phyloP scores from a whole-genome alignment of 2,888 invertebrate species.

The Prenolepis imparis region DNA sequence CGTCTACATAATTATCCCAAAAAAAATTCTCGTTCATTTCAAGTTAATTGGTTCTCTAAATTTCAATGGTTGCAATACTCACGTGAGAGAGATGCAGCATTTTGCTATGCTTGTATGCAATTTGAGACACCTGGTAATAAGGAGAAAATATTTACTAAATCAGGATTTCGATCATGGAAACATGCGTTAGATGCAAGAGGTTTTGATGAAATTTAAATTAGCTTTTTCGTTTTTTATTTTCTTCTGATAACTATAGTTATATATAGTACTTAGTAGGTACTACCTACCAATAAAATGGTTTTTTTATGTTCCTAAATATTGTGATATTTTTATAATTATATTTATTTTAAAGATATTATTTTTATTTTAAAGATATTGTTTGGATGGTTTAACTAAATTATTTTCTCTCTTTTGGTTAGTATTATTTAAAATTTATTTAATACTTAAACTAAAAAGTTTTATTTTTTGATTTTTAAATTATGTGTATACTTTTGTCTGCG shows the following conservation, averaged over 20 bases:
- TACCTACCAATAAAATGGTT: background rate
- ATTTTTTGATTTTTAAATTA: slow-evolving; percentile 7
- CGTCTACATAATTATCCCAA: too few species aligned
- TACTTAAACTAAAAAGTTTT: slow-evolving; percentile 6
- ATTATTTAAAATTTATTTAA: slow-evolving; percentile 3
- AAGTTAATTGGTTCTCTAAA: too few species aligned
- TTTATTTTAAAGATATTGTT: background rate
- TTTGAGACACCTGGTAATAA: too few species aligned
- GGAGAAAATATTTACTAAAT: too few species aligned
- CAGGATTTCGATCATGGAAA: too few species aligned
- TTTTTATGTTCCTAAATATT: background rate
- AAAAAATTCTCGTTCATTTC: too few species aligned
- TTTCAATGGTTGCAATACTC: too few species aligned
- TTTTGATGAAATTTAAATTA: background rate
- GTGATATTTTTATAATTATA: background rate
- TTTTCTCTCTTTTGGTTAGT: too few species aligned
- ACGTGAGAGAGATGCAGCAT: too few species aligned
- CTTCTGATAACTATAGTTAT: background rate
- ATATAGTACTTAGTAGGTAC: background rate
- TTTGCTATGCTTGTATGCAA: too few species aligned
- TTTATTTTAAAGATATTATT: slow-evolving; percentile 4
- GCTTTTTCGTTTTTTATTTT: background rate
- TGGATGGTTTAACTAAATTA: background rate
- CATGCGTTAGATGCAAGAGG: too few species aligned
- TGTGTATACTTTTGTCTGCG: too few species aligned